Base-by-base conservation (phyloP, 37 sponge, comb jelly and placozoan species). In the Bolinopsis microptera region DNA sequence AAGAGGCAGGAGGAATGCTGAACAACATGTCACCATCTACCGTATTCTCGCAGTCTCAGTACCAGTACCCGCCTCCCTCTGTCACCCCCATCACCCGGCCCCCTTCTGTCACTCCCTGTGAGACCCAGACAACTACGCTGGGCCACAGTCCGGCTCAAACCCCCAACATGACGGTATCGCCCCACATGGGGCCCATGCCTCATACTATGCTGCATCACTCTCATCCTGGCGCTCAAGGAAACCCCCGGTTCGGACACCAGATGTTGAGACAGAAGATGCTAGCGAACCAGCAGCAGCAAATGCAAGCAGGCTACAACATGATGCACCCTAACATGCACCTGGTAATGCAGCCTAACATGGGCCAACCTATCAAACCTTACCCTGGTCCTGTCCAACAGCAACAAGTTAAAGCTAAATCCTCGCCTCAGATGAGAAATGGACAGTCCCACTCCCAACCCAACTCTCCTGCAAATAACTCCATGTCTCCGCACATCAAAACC, bases 181-280 rank as follows among this genome's bases (percentile, higher is more conserved):
- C 23, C 48, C 61, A 38, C 61, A 38, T 40, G 61, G 24, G 9
- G 26, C 38, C 61, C 61, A 86, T 86, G 90, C 28, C 90, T 3
- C 28, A 40, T 48, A 8, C 22, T 2, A 86, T 86, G 48, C 32
- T 41, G 61, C 82, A 80, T 1, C 82, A 33, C 37, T 30, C 34
- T 27, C 38, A 35, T 2, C 61, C 90, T 3, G 61, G 61, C 9
- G 61, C 61, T 5, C 61, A 48, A 13, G 61, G 61, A 5, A n/a
- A n/a, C 31, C 90, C 90, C 61, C n/a, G 90, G 36, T 86, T 86
- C 36, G 61, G 61, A 24, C 90, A 86, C 36, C 90, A 86, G 61
- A 86, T 86, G 90, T 41, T 86, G 61, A 35, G 90, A 39, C 90
- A 86, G 18, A 86, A 86, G 61, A 86, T 86, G 90, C 13, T 40